Evolutionary conservation across 2,113 vertebrate genomes (phyloP).

Genomic region (Nothoprocta perdicaria): DNA sequence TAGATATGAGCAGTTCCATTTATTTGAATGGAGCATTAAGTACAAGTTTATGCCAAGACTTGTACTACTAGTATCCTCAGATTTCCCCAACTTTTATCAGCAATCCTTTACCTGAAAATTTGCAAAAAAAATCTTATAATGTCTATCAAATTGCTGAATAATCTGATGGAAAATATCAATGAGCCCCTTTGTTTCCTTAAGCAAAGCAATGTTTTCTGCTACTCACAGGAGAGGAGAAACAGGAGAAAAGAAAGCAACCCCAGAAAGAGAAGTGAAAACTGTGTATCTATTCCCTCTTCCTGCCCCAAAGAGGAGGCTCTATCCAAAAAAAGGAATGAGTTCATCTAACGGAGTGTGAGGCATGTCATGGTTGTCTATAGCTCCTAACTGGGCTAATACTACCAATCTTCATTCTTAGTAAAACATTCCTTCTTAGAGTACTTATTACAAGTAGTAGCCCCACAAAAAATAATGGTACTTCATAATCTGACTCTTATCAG

Average conservation of each 20-base stretch:
- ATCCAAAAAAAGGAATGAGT: neutral
- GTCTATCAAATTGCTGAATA: neutral
- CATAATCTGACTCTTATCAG: neutral
- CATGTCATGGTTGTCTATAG: neutral
- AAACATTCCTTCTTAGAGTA: neutral
- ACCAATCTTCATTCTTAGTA: neutral
- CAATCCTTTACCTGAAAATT: neutral
- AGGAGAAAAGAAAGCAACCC: neutral
- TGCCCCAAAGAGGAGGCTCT: neutral
- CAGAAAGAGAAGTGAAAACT: neutral
- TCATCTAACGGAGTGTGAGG: neutral
- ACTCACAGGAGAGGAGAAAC: neutral
- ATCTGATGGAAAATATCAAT: accelerated
- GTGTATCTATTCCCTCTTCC: neutral
- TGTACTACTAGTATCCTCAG: neutral
- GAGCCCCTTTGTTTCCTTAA: neutral
- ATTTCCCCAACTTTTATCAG: neutral
- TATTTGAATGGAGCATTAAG: neutral
- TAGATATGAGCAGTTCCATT: neutral
- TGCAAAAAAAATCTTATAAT: neutral
- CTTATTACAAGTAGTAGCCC: neutral
- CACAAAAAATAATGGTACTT: neutral
- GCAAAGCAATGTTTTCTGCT: neutral
- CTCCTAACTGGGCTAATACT: neutral
- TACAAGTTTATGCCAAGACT: neutral